Evolutionary conservation across 2,888 invertebrate genomes (phyloP), one percentile per base, ranked within the genome.

Genomic region (Megalurothrips usitatus): DNA sequence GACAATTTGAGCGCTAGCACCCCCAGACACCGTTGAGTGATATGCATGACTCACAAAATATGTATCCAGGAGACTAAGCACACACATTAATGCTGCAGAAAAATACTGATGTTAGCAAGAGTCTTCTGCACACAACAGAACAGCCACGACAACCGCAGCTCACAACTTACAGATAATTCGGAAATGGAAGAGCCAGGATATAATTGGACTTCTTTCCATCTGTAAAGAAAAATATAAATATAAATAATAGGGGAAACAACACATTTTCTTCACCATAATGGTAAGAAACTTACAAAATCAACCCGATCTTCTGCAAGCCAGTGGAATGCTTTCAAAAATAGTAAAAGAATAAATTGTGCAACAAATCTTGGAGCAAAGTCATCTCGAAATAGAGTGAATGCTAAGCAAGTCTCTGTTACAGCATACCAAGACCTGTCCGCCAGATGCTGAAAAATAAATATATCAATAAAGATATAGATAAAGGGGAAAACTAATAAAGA

Each of bases 371-470:
- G 96, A 89, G 96, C 98, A 87, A 99, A 98, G 87, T 99, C 99
- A 89, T 99, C 99, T 86, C 98, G 91, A 88, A 99, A 99, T 14
- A 99, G 97, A 78, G 99, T 99, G 87, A 99, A 99, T 14, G 99
- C 99, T 85, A 99, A 89, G 88, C 99, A 99, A 28, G 99, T 99
- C 89, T 99, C 99, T n/a, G 99, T 98, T 82, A 99, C 94, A 11
- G 99, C 99, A 90, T 99, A 99, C 99, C 99, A 98, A 79, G 98
- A 96, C 84, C 98, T 91, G 87, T 99, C 99, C 87, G 98, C 94
- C 85, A 99, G 90, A 89, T 99, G 98, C 96, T 97, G 89, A 83
- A 92, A 91, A 84, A 85, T 85, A 83, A 84, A 84, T 81, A 75
- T 81, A 49, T 11, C 78, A 26, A 52, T 28, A 78, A 52, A 78